These are phyloP conservation scores for Drosophila parvula DNA, from an alignment of 1,140 invertebrate species.

Conservation along the genomic window DNA sequence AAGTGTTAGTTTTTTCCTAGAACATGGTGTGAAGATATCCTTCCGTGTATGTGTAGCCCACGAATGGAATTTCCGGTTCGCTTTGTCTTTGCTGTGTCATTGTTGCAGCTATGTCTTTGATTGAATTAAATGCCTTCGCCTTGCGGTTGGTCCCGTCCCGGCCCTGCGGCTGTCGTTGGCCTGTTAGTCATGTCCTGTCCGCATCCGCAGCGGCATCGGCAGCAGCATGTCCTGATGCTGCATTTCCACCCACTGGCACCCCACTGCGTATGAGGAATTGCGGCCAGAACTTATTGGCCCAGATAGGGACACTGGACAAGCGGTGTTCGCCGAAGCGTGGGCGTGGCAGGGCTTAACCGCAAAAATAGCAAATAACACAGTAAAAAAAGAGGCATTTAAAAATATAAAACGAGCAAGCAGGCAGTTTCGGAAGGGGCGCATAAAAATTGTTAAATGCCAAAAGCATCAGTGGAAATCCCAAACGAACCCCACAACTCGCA, in stretches of 20 bases:
- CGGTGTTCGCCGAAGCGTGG: conserved; percentile 22
- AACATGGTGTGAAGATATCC: background rate
- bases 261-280: conserved; percentile 62
- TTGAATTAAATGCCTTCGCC: conserved; percentile 73
- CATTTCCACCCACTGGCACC: conserved; percentile 46
- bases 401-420: conserved; percentile 23
- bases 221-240: conserved; percentile 46
- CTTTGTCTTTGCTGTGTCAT: conserved; percentile 54
- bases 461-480: conserved; percentile 71
- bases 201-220: background rate
- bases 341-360: conserved; percentile 31
- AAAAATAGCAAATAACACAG: conserved; percentile 17
- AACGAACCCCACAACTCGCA: conserved; percentile 30
- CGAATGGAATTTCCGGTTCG: conserved; percentile 35
- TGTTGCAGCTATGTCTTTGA: conserved; percentile 71
- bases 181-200: conserved; percentile 37
- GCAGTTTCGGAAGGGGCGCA: conserved; percentile 43
- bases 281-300: conserved; percentile 57
- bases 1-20: background rate
- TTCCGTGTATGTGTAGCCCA: background rate
- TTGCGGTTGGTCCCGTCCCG: conserved; percentile 23
- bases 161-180: conserved; percentile 35
- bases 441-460: conserved; percentile 79
- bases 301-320: conserved; percentile 45
- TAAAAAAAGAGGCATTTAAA: conserved; percentile 35